Evolutionary conservation across 2,113 vertebrate species (phyloP).

Genomic region (Phodopus roborovskii): DNA sequence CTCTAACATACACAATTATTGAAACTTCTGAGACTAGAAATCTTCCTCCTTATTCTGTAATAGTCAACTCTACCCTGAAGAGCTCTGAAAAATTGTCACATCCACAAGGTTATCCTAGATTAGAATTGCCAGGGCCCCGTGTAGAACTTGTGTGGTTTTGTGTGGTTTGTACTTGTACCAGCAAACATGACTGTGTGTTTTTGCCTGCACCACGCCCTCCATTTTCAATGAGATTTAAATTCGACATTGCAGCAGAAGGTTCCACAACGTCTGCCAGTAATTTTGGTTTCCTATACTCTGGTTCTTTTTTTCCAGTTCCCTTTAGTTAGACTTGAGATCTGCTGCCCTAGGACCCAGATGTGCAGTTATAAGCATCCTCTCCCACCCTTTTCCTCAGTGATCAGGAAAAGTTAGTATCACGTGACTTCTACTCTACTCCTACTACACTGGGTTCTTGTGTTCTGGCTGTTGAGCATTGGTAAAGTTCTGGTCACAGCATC

Average conservation of each 20-base stretch:
- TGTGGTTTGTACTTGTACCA: background rate
- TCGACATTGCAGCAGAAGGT: background rate
- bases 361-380: background rate
- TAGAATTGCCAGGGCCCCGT: background rate
- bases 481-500: background rate
- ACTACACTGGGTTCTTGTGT: conserved; percentile 36
- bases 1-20: background rate
- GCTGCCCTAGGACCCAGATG: background rate
- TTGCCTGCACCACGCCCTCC: background rate
- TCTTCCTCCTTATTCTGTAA: background rate
- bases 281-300: background rate
- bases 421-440: background rate
- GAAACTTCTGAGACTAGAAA: background rate
- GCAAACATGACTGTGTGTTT: background rate
- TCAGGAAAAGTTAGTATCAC: background rate
- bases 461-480: conserved; percentile 59
- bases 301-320: background rate
- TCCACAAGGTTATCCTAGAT: background rate
- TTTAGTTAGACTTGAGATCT: conserved; percentile 34
- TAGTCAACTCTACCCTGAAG: background rate
- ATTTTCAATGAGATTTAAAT: conserved; percentile 44
- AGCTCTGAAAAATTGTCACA: background rate
- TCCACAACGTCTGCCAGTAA: background rate
- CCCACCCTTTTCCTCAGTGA: background rate
- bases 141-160: background rate